Conservation (phyloP, 1,140 invertebrate species). For the Bombus ignitus region DNA sequence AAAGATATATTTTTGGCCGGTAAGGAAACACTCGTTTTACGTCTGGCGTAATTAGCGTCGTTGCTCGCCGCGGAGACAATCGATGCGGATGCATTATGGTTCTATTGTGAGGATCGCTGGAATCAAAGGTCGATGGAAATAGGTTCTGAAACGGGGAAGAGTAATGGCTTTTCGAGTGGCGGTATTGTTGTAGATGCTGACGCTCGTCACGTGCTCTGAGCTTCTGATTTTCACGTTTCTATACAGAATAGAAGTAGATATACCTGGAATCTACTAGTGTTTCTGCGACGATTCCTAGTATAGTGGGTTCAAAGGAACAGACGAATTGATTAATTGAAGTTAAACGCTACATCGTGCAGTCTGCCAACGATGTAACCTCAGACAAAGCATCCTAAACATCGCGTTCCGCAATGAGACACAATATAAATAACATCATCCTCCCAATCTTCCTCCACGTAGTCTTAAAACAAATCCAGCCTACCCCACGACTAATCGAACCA, state of each 20-base stretch:
- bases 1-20: slow-evolving; percentile 38
- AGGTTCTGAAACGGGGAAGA: neutral
- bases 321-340: slow-evolving; percentile 8
- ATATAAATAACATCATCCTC: slow-evolving; percentile 27
- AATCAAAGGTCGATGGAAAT: slow-evolving; percentile 14
- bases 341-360: neutral
- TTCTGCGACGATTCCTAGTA: neutral
- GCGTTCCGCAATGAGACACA: neutral
- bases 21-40: neutral
- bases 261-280: too few relatives aligned
- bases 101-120: slow-evolving; percentile 19
- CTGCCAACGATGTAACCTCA: neutral
- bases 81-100: slow-evolving; percentile 14
- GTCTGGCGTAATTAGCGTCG: slow-evolving; percentile 18
- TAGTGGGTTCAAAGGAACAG: neutral
- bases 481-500: slow-evolving; percentile 28
- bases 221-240: slow-evolving; percentile 9
- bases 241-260: neutral
- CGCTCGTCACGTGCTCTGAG: slow-evolving; percentile 6
- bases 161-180: slow-evolving; percentile 2
- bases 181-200: neutral
- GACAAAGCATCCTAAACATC: neutral
- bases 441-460: neutral
- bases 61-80: neutral
- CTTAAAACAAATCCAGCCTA: neutral